phyloP scores from a whole-genome alignment of 2,113 vertebrate species.

The Microtus montanus region DNA sequence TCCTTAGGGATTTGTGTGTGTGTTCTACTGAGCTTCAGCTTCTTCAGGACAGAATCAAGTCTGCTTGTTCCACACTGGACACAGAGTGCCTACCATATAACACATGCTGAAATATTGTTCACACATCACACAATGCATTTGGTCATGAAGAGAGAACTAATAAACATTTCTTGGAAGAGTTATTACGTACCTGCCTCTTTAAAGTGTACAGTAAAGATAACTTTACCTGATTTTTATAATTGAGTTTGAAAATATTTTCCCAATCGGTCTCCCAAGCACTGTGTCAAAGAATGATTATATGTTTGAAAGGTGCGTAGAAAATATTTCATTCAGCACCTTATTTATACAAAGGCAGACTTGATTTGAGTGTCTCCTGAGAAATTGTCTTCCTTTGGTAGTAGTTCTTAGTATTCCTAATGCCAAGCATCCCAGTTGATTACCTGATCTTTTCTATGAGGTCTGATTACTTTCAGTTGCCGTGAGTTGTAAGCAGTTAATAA shows the following conservation, averaged over 20 bases:
- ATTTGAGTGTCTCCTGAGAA: constrained; percentile 3
- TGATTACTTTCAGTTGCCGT: neutral
- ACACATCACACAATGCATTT: neutral
- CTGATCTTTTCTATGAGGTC: neutral
- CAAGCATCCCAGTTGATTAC: neutral
- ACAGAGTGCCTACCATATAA: neutral
- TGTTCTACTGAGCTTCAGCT: neutral
- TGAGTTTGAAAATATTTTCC: constrained; percentile 20
- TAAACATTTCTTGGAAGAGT: neutral
- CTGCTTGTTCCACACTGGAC: neutral
- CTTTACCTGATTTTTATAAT: neutral
- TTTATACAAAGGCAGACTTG: neutral
- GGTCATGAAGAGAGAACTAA: neutral
- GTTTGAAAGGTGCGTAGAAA: neutral
- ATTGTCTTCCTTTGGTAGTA: neutral
- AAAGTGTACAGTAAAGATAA: neutral
- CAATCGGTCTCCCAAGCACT: neutral
- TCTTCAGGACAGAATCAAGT: neutral
- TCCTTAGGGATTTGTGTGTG: neutral
- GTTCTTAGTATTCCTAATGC: constrained; percentile 16
- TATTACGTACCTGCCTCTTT: neutral
- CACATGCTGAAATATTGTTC: neutral
- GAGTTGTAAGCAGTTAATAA: neutral
- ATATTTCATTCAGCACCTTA: neutral
- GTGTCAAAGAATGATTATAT: neutral